Evolutionary conservation across 1,140 invertebrate species (phyloP).

Genomic region (Triops cancriformis): DNA sequence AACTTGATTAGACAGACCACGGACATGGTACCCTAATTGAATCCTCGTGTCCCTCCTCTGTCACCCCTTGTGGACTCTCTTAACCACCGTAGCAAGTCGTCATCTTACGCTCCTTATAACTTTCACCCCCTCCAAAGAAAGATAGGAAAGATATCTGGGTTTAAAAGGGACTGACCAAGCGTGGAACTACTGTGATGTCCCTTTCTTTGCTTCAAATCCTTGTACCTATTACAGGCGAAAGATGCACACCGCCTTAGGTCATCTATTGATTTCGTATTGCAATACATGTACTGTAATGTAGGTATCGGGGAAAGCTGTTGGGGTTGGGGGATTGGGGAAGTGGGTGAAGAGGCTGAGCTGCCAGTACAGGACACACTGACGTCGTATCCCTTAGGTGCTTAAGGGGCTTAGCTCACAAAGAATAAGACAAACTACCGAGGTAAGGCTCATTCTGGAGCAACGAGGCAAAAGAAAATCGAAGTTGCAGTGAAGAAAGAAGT

Average conservation of each 20-base stretch:
- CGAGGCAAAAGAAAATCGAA: not conserved
- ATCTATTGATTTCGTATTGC: not conserved
- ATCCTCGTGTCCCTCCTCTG: not conserved
- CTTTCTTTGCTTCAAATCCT: not conserved
- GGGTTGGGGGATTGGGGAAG: not conserved
- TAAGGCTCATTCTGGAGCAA: not conserved
- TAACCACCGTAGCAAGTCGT: not conserved
- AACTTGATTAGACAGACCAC: slow-evolving; percentile 1
- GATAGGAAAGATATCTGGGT: not conserved
- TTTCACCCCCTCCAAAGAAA: not conserved
- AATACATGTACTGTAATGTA: not conserved
- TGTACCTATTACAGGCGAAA: not conserved
- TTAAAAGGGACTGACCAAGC: not conserved
- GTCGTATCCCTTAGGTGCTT: not conserved
- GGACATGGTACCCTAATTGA: slow-evolving; percentile 5
- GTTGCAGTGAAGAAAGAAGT: not conserved
- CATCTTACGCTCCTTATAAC: not conserved
- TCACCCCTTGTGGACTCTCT: not conserved
- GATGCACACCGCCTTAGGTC: not conserved
- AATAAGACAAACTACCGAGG: not conserved
- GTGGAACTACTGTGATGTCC: not conserved
- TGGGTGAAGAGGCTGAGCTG: not conserved
- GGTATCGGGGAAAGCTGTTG: not conserved
- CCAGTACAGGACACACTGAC: not conserved
- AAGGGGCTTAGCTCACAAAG: not conserved